Evolutionary conservation across 2,113 vertebrate genomes (phyloP), one percentile per base, ranked within the genome.

Genomic region (Eulacestoma nigropectus): DNA sequence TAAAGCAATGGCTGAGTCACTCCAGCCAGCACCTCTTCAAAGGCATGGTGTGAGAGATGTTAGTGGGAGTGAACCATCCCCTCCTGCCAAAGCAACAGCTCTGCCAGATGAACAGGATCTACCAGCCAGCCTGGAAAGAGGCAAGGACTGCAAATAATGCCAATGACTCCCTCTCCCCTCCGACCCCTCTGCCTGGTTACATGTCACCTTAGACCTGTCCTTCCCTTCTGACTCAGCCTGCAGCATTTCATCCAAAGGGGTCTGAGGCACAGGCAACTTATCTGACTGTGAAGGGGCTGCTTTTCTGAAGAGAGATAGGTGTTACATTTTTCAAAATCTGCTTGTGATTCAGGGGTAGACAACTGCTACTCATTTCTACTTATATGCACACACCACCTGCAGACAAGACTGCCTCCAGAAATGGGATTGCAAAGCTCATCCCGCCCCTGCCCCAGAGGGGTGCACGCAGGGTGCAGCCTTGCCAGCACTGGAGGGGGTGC

Each of bases 401-500:
- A 83, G 59, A 53, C 23, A 27, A 35, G 41, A 10, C 9, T 41
- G 52, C 64, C 63, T 21, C 69, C 64, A 81, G 64, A 26, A 87
- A 59, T 1, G n/a, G 60, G 56, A 60, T 12, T 37, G 47, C 44
- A 53, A 55, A 83, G 64, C 64, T 93, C 47, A 8, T 21, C 6
- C 78, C 1, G 7, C 4, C 3, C 13, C 42, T 18, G 55, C 75
- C 16, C 72, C 0, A 4, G 37, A 27, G 50, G 49, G 67, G 13
- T 6, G 65, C 16, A 4, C 0, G 0, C 18, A 65, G 37, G 23
- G n/a, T 21, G 6, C 59, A 83, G 60, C 72, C 73, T 21, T 20
- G 8, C 50, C 16, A 59, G 46, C 50, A 20, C 9, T 0, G 0
- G 4, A 39, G 52, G 16, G 3, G 3, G 5, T 3, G 8, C 25